Evolutionary conservation across 2,797 vertebrate species (phyloP), one percentile per base, ranked within the genome.

Genomic region (Ctenopoma multispine): DNA sequence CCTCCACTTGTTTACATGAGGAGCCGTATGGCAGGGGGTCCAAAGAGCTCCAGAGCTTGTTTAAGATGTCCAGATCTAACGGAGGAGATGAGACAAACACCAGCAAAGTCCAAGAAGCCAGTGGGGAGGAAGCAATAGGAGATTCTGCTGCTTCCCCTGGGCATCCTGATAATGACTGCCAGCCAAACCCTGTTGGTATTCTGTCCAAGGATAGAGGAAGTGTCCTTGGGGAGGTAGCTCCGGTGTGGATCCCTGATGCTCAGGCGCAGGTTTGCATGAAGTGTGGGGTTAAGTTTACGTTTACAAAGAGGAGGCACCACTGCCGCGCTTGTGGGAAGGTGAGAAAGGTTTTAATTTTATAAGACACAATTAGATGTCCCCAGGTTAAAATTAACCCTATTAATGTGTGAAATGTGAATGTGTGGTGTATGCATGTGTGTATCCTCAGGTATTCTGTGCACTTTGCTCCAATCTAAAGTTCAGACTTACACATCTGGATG

Each of bases 321-420:
- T 99, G 97, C 91, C 96, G 97, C 79, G 97, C 97, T 18, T 99
- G 97, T 85, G 97, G 97, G 51, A 98, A 98, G 97, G 97, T 99
- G 94, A 94, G 93, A 75, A 66, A n/a, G 17, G 6, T 20, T 12
- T 4, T 12, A 5, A 34, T 46, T 21, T 41, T 27, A 20, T 14
- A 38, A 20, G 12, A 44, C 12, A 3, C n/a, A 43, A 48, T 38
- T 1, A 21, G 18, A 56, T 46, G 12, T 27, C 27, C 17, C 44
- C 4, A 12, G 20, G 40, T 6, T 15, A 18, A 59, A n/a, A 17
- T 15, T 21, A 7, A 69, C 36, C 10, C 54, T 17, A 61, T 60
- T 53, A 20, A 67, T 27, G 46, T 64, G 67, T 63, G 17, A 53
- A 71, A 17, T 59, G 46, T 64, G 67, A n/a, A 53, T 64, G 13